Evolutionary conservation across 2,888 invertebrate genomes (phyloP).

Genomic region (Cephus rjabovi): DNA sequence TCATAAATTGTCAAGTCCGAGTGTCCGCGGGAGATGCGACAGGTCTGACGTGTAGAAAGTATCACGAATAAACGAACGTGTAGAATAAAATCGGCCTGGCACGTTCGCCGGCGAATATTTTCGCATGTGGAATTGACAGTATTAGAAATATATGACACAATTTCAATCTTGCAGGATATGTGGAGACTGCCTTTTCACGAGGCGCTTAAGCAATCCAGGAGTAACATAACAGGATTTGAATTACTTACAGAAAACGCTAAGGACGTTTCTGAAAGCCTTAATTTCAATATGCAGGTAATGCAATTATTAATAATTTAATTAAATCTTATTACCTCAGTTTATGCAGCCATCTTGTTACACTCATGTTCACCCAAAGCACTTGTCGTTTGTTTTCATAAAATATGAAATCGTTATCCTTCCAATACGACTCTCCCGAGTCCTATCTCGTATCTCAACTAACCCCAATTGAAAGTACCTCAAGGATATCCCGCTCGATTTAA

Average conservation of each 20-base stretch:
- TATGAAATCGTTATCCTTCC: neutral
- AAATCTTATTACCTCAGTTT: neutral
- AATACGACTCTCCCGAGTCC: neutral
- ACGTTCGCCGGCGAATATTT: neutral
- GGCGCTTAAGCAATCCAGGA: conserved; percentile 41
- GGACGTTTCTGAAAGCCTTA: conserved; percentile 19
- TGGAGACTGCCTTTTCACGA: conserved; percentile 38
- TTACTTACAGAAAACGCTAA: conserved; percentile 41
- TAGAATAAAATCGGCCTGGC: neutral
- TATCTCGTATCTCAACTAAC: conserved; percentile 4
- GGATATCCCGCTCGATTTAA: conserved; percentile 7
- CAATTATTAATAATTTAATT: neutral
- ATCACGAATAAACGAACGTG: neutral
- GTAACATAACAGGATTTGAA: conserved; percentile 55
- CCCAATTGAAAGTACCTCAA: neutral
- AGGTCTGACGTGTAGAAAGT: neutral
- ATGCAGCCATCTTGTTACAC: neutral
- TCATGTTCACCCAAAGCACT: neutral
- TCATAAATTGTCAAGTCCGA: neutral
- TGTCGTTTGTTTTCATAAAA: neutral
- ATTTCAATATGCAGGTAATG: conserved; percentile 6
- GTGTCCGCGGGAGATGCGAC: neutral
- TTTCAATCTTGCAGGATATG: conserved; percentile 42
- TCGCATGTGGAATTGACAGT: neutral
- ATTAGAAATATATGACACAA: neutral